Base-by-base conservation (phyloP, 2,797 vertebrate genomes). In the Peromyscus melanophrys region DNA sequence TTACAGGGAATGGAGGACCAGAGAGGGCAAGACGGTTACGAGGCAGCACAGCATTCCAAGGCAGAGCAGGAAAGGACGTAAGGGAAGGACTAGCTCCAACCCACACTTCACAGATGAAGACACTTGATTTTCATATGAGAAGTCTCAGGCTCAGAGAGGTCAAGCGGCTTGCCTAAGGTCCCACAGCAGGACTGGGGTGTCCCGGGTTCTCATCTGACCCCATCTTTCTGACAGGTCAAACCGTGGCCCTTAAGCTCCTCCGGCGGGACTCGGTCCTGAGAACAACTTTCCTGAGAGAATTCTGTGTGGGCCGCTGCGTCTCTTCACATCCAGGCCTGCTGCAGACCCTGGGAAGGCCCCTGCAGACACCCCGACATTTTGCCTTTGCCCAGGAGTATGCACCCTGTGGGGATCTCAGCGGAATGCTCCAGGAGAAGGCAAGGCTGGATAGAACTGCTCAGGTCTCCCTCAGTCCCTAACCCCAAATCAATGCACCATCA, bases 241-340 rank as follows among this genome's bases (percentile, higher is more conserved):
- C 98, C 0, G 98, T 99, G 98, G 99, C 99, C 0, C 98, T 99
- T 97, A 99, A 99, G 98, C 98, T 99, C 95, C 99, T 99, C 96
- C 98, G 98, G 0, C 99, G 99, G 23, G 98, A 98, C 69, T 98
- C 98, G 0, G 99, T 99, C 0, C 98, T 98, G 0, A 98, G 99
- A 0, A 75, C 98, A 46, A 98, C 99, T 0, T 99, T 99, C 97
- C 98, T 99, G 94, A 98, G 99, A 91, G 99, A 99, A 97, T 99
- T 99, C 12, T 99, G 99, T 85, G 98, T 99, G n/a, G 99, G 99
- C 0, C 98, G 99, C 96, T 99, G 99, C 0, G 99, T 99, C 95
- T 99, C 99, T 2, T 98, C 98, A 0, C 99, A 99, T 4, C 98
- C 98, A 0, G 99, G 99, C 19, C 99, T 99, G 82, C 99, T 99